Percentiles rank a stretch among this genome's conserved stretches.
These are phyloP conservation scores for Amazona ochrocephala DNA, from an alignment of 2,797 vertebrate genomes.

Conservation along the genomic window DNA sequence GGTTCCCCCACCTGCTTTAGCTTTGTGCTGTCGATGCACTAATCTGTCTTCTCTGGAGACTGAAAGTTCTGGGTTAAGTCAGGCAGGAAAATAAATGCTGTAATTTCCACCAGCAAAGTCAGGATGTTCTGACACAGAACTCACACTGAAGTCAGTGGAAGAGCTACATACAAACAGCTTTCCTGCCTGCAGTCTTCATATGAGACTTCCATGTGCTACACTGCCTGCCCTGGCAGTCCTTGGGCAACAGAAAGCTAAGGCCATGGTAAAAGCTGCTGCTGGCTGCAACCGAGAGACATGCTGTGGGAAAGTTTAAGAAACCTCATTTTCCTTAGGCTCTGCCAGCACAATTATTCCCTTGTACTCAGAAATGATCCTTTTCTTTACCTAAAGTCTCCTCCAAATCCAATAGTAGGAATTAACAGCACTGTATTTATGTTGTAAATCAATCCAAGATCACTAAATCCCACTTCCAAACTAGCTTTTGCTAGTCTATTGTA, in stretches of 20 bases:
- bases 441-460: neutral
- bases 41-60: constrained; percentile 29
- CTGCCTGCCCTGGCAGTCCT: neutral
- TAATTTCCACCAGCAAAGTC: constrained; percentile 44
- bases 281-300: neutral
- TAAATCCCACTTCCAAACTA: neutral
- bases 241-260: neutral
- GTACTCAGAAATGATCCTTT: neutral
- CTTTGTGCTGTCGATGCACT: neutral
- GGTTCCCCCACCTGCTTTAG: constrained; percentile 9
- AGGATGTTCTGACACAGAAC: constrained; percentile 31
- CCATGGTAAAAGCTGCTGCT: neutral
- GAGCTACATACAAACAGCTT: neutral
- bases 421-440: neutral
- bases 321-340: neutral
- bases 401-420: neutral
- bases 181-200: neutral
- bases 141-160: neutral
- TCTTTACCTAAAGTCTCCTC: neutral
- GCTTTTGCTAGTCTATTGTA: neutral
- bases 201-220: neutral
- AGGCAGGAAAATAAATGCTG: constrained; percentile 43
- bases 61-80: constrained; percentile 32
- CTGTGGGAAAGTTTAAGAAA: neutral
- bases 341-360: neutral